Evolutionary conservation across 2,113 vertebrate species (phyloP).

Genomic region (Antechinus stuartii): DNA sequence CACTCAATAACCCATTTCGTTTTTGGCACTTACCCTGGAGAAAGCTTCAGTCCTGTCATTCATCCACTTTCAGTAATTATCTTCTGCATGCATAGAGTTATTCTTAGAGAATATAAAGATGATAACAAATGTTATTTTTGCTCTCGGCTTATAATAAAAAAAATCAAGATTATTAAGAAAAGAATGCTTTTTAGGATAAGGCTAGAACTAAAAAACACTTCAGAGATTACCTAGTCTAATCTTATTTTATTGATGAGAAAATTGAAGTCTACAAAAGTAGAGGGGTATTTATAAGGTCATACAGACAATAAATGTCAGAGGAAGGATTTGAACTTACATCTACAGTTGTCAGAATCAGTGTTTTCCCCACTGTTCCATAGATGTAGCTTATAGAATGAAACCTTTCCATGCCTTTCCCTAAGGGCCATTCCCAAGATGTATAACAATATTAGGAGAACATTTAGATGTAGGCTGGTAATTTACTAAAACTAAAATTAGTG

Average conservation of each 20-base stretch:
- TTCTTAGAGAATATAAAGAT: not conserved
- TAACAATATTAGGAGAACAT: not conserved
- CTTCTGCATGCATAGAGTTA: not conserved
- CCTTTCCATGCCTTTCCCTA: not conserved
- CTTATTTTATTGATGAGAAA: not conserved
- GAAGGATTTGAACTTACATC: not conserved
- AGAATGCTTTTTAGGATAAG: not conserved
- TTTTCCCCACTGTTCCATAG: not conserved
- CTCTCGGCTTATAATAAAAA: not conserved
- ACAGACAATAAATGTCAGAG: not conserved
- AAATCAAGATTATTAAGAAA: not conserved
- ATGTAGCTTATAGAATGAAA: not conserved
- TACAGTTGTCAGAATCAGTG: not conserved
- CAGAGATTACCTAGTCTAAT: not conserved
- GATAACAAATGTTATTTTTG: not conserved
- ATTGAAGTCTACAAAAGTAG: not conserved
- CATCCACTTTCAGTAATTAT: not conserved
- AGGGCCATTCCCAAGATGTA: not conserved
- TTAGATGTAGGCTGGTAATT: not conserved
- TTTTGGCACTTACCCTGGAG: not conserved
- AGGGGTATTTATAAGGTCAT: not conserved
- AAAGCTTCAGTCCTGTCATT: not conserved
- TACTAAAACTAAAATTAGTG: not conserved
- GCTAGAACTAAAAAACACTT: not conserved
- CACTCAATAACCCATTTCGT: not conserved